Evolutionary conservation across 2,888 invertebrate genomes (phyloP).

Genomic region (Eupithecia subfuscata): DNA sequence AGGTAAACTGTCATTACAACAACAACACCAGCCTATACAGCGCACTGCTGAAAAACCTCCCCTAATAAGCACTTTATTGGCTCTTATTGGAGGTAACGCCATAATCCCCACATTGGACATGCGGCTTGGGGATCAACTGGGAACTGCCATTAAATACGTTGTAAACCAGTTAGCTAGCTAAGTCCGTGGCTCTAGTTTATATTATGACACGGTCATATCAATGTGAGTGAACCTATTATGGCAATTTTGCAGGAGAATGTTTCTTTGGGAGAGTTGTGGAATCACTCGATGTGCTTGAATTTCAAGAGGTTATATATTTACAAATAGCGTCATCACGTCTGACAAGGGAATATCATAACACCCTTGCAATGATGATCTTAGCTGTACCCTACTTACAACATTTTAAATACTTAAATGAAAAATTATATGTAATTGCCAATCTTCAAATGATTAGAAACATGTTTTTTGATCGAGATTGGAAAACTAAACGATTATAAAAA

Average conservation of each 20-base stretch:
- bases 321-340: neutral
- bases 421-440: neutral
- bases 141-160: neutral
- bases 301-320: neutral
- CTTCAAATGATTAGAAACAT: neutral
- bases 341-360: neutral
- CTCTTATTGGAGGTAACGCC: neutral
- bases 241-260: neutral
- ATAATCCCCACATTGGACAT: neutral
- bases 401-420: neutral
- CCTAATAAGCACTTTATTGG: neutral
- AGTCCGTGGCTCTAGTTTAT: neutral
- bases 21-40: neutral
- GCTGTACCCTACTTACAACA: too few species aligned
- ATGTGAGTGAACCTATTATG: neutral
- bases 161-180: neutral
- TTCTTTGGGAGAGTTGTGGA: neutral
- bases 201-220: neutral
- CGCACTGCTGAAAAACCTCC: neutral
- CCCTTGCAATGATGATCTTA: neutral
- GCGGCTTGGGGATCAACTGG: neutral
- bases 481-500: neutral
- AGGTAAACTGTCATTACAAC: slow-evolving; percentile 70
- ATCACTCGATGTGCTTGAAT: neutral
- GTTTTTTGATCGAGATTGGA: neutral